These are phyloP conservation scores for Drosophila stalkeri DNA, from an alignment of 2,888 invertebrate species.

Conservation along the genomic window DNA sequence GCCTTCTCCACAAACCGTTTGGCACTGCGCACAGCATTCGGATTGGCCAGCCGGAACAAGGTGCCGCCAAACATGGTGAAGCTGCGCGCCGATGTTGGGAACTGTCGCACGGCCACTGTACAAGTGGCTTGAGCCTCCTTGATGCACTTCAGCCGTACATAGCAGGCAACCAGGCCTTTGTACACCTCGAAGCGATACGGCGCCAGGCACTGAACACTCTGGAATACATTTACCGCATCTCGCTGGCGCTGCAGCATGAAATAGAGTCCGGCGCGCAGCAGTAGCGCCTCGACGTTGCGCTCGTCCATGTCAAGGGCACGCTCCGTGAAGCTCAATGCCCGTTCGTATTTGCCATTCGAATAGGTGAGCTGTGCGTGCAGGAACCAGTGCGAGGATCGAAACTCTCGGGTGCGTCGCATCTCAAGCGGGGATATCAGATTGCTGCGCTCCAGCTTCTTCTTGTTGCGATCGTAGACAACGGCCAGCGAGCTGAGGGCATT, in stretches of 20 bases:
- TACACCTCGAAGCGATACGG: conserved; percentile 88
- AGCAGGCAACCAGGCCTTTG: conserved; percentile 91
- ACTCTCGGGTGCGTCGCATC: conserved; percentile 77
- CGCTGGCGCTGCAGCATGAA: conserved; percentile 78
- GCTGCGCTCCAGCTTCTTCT: conserved; percentile 88
- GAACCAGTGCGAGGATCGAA: conserved; percentile 90
- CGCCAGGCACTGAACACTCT: conserved; percentile 78
- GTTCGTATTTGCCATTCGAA: conserved; percentile 87
- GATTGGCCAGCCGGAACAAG: conserved; percentile 88
- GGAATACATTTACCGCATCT: conserved; percentile 80
- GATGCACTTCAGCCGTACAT: conserved; percentile 88
- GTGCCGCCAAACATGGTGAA: conserved; percentile 91
- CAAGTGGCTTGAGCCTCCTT: conserved; percentile 91
- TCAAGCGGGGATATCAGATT: conserved; percentile 86
- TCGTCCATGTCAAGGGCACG: conserved; percentile 89
- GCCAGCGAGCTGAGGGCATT: conserved; percentile 89
- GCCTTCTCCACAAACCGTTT: conserved; percentile 89
- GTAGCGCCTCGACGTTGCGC: conserved; percentile 89
- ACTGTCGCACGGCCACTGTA: conserved; percentile 89
- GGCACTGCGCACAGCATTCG: conserved; percentile 86
- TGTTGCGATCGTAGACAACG: conserved; percentile 87
- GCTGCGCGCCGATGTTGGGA: conserved; percentile 90
- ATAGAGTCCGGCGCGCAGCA: conserved; percentile 87
- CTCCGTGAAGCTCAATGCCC: conserved; percentile 90
- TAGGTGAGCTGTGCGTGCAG: conserved; percentile 90